Evolutionary conservation across 2,888 invertebrate genomes (phyloP).

Genomic region (Steromphala cineraria): DNA sequence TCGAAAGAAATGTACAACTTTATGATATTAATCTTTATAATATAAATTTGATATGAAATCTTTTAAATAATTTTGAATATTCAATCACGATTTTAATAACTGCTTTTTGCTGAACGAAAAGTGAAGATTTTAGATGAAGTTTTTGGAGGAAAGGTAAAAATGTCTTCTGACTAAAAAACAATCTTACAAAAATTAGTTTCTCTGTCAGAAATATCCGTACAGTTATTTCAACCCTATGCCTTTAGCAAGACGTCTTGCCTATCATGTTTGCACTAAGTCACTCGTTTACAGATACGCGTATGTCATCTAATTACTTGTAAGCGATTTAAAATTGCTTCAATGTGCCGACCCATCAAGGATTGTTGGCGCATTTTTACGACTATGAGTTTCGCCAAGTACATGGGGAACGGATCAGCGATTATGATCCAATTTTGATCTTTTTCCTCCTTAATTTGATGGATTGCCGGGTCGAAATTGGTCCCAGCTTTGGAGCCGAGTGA

Average conservation of each 20-base stretch:
- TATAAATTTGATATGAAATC: too few relatives aligned
- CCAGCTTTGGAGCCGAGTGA: not conserved
- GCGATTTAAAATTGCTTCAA: not conserved
- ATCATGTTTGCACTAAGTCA: slow-evolving; percentile 1
- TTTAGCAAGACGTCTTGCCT: not conserved
- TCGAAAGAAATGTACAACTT: too few relatives aligned
- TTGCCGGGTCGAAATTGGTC: not conserved
- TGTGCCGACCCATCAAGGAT: not conserved
- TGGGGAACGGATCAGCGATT: not conserved
- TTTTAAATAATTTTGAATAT: too few relatives aligned
- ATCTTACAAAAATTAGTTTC: too few relatives aligned
- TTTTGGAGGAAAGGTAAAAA: too few relatives aligned
- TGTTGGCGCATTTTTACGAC: slow-evolving; percentile 6
- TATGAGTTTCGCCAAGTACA: not conserved
- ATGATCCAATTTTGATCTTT: not conserved
- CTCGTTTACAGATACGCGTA: not conserved
- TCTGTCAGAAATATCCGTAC: too few relatives aligned
- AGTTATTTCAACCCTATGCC: not conserved
- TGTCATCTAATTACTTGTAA: not conserved
- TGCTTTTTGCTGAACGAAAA: too few relatives aligned
- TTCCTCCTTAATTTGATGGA: slow-evolving; percentile 8
- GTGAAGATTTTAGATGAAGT: too few relatives aligned
- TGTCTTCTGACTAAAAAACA: too few relatives aligned
- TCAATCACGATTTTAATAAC: too few relatives aligned
- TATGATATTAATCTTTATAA: too few relatives aligned